Percentiles rank a stretch among this genome's conserved stretches.
Evolutionary conservation across 2,888 invertebrate genomes (phyloP).

Genomic region (Campopleginae sp.): DNA sequence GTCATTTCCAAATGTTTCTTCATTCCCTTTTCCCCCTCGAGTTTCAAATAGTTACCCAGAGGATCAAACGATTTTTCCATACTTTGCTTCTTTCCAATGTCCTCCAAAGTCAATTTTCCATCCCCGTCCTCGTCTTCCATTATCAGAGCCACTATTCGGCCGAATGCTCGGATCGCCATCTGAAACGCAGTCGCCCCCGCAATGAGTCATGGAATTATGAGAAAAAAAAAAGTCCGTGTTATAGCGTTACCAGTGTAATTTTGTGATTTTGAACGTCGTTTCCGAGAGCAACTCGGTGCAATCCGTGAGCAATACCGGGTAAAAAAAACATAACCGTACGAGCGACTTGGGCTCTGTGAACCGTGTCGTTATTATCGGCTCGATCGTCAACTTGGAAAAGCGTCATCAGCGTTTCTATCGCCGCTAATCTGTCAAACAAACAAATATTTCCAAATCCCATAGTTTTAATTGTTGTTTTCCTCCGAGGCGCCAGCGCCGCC

Average conservation of each 20-base stretch:
- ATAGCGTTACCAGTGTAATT: slow-evolving; percentile 85
- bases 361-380: slow-evolving; percentile 85
- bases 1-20: slow-evolving; percentile 82
- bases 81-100: slow-evolving; percentile 67
- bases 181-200: slow-evolving; percentile 70
- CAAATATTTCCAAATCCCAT: not conserved
- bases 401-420: slow-evolving; percentile 87
- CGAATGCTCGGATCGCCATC: slow-evolving; percentile 84
- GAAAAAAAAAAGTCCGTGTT: not conserved
- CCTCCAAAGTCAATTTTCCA: slow-evolving; percentile 44
- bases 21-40: slow-evolving; percentile 78
- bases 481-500: not conserved
- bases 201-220: not conserved
- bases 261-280: slow-evolving; percentile 87
- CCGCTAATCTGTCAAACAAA: slow-evolving; percentile 82
- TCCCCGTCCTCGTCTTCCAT: slow-evolving; percentile 82
- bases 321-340: slow-evolving; percentile 87
- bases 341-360: slow-evolving; percentile 85
- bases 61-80: slow-evolving; percentile 72
- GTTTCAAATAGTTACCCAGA: slow-evolving; percentile 69
- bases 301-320: slow-evolving; percentile 87
- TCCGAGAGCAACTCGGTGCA: slow-evolving; percentile 86
- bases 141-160: slow-evolving; percentile 83
- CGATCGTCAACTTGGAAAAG: slow-evolving; percentile 87
- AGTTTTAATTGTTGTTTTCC: too few relatives aligned